Conservation (phyloP, 2,888 invertebrate genomes). For the Drosophila sordidula region DNA sequence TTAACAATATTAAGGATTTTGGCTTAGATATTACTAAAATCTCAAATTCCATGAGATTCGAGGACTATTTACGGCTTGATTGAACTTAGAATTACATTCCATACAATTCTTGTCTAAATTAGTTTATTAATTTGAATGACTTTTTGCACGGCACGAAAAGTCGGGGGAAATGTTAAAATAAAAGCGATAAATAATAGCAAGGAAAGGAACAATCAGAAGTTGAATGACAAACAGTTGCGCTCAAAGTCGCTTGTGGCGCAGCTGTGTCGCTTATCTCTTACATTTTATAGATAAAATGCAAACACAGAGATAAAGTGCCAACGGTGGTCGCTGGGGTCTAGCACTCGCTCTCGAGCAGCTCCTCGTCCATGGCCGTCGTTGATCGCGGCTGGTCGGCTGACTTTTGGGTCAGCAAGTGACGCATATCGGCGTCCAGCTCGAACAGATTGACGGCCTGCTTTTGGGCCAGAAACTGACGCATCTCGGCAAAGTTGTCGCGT, state of each 20-base stretch:
- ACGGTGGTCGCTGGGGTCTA: slow-evolving; percentile 28
- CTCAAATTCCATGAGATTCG: slow-evolving; percentile 15
- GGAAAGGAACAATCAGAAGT: slow-evolving; percentile 22
- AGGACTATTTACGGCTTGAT: not conserved
- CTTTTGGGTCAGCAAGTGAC: slow-evolving; percentile 82
- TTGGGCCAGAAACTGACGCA: slow-evolving; percentile 83
- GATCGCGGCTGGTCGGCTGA: slow-evolving; percentile 49
- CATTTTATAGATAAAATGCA: slow-evolving; percentile 44
- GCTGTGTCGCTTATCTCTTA: slow-evolving; percentile 54
- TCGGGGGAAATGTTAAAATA: not conserved
- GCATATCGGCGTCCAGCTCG: slow-evolving; percentile 67
- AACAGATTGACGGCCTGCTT: slow-evolving; percentile 84
- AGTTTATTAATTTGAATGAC: slow-evolving; percentile 27
- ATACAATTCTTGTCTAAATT: slow-evolving; percentile 3
- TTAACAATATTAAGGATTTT: not conserved
- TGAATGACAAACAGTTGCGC: slow-evolving; percentile 18
- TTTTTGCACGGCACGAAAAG: slow-evolving; percentile 25
- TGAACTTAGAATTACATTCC: slow-evolving; percentile 1
- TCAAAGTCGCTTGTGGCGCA: slow-evolving; percentile 18
- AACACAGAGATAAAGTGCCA: slow-evolving; percentile 44
- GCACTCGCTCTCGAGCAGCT: slow-evolving; percentile 81
- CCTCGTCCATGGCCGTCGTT: slow-evolving; percentile 66
- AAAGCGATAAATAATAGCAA: slow-evolving; percentile 1
- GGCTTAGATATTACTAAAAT: not conserved
- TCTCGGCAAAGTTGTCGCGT: slow-evolving; percentile 84